These are phyloP conservation scores for Uloborus plumipes DNA, from an alignment of 2,888 invertebrate genomes.

Conservation along the genomic window DNA sequence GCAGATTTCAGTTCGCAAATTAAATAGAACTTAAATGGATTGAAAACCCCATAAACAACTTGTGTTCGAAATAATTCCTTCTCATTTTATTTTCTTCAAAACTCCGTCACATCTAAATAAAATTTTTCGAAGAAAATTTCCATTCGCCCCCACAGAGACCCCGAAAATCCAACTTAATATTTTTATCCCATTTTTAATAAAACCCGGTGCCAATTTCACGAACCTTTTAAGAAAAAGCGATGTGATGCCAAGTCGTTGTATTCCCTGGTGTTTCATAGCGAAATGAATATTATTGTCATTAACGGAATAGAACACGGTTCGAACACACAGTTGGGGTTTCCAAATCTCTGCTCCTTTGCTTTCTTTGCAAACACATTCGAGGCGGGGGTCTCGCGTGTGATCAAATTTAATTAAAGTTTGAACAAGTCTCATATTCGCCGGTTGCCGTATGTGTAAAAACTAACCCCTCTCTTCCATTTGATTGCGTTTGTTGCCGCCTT, in stretches of 20 bases:
- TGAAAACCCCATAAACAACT: too few relatives aligned
- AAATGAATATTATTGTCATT: slow-evolving; percentile 62
- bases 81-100: too few relatives aligned
- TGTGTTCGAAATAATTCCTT: too few relatives aligned
- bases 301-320: slow-evolving; percentile 53
- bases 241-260: slow-evolving; percentile 7
- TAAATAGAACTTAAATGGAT: too few relatives aligned
- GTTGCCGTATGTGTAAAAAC: slow-evolving; percentile 42
- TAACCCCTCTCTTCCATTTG: slow-evolving; percentile 45
- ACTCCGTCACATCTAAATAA: too few relatives aligned
- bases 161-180: slow-evolving; percentile 4
- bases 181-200: slow-evolving; percentile 23
- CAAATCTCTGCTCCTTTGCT: slow-evolving; percentile 50
- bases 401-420: slow-evolving; percentile 64
- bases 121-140: too few relatives aligned
- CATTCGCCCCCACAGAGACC: too few relatives aligned
- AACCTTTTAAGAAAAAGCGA: background rate
- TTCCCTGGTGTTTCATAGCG: slow-evolving; percentile 37
- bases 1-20: too few relatives aligned
- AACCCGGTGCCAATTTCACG: background rate
- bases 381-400: slow-evolving; percentile 36
- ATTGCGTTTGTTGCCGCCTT: slow-evolving; percentile 26
- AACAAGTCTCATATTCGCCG: slow-evolving; percentile 42
- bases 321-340: slow-evolving; percentile 43
- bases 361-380: slow-evolving; percentile 61